A percentile compares a stretch with the other conserved stretches of the same genome.
Conservation (phyloP, 2,113 vertebrate species). For the Atractosteus spatula region DNA sequence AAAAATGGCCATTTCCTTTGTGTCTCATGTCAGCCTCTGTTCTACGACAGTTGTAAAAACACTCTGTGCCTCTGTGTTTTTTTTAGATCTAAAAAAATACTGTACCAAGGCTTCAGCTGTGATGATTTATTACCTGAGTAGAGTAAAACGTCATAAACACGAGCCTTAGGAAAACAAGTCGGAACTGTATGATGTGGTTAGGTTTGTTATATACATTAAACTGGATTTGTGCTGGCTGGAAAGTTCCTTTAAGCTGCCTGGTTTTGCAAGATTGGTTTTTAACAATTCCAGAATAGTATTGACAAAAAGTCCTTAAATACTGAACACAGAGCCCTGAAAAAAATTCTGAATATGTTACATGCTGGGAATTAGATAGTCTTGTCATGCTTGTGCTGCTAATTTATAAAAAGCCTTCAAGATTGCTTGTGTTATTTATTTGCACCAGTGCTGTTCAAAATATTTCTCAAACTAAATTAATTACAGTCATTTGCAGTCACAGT, state of each 20-base stretch:
- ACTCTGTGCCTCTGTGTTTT: constrained; percentile 37
- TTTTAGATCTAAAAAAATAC: constrained; percentile 43
- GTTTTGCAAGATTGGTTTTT: constrained; percentile 40
- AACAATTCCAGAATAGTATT: constrained; percentile 28
- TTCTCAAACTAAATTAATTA: no score
- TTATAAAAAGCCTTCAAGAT: no score
- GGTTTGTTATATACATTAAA: constrained; percentile 67
- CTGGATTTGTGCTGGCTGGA: constrained; percentile 41
- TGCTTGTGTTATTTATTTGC: no score
- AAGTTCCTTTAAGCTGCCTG: constrained; percentile 48
- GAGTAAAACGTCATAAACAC: constrained; percentile 68
- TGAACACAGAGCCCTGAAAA: constrained; percentile 30
- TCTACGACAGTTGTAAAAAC: constrained; percentile 65
- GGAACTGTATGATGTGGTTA: constrained; percentile 44
- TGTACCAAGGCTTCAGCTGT: constrained; percentile 45
- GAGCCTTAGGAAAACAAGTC: constrained; percentile 63
- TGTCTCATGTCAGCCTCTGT: constrained; percentile 61
- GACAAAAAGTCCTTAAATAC: constrained; percentile 21
- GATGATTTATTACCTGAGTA: constrained; percentile 60
- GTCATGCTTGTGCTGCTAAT: no score
- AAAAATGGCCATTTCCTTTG: constrained; percentile 66
- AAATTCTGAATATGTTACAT: constrained; percentile 24
- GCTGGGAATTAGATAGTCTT: not conserved
- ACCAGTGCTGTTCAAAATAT: no score
- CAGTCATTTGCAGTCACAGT: no score